phyloP scores from a whole-genome alignment of 2,113 vertebrate species.

The Rhodinocichla rosea region DNA sequence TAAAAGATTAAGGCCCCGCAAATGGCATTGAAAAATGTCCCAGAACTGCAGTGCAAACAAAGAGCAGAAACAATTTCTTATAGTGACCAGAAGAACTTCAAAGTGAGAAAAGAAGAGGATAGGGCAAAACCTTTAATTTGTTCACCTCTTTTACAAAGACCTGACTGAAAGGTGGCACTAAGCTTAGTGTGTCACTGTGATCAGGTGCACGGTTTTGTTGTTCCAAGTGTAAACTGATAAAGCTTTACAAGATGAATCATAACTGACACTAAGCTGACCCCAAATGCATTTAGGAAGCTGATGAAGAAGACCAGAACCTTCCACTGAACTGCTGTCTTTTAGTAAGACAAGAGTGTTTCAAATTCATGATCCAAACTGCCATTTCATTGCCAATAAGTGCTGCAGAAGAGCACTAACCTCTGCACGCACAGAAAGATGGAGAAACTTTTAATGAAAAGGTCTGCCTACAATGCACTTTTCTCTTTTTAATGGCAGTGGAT shows the following conservation, averaged over 20 bases:
- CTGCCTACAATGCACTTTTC: not conserved
- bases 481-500: conserved; percentile 3
- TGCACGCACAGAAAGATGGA: not conserved
- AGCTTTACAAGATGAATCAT: conserved; percentile 49
- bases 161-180: not conserved
- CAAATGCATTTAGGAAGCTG: conserved; percentile 37
- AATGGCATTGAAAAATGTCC: not conserved
- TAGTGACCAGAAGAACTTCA: not conserved
- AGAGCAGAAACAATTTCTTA: not conserved
- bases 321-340: not conserved
- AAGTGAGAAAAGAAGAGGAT: not conserved
- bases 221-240: conserved; percentile 39
- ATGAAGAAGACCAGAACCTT: conserved; percentile 37
- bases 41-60: not conserved
- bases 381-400: conserved; percentile 22
- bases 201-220: not conserved
- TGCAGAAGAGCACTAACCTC: conserved; percentile 42
- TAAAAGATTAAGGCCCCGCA: not conserved
- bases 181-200: not conserved
- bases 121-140: conserved; percentile 44
- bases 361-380: conserved; percentile 44
- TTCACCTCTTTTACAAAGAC: not conserved
- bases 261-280: conserved; percentile 43
- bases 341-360: conserved; percentile 19
- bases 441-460: conserved; percentile 53